phyloP scores from a whole-genome alignment of 2,113 vertebrate genomes.

The Fulmarus glacialis region DNA sequence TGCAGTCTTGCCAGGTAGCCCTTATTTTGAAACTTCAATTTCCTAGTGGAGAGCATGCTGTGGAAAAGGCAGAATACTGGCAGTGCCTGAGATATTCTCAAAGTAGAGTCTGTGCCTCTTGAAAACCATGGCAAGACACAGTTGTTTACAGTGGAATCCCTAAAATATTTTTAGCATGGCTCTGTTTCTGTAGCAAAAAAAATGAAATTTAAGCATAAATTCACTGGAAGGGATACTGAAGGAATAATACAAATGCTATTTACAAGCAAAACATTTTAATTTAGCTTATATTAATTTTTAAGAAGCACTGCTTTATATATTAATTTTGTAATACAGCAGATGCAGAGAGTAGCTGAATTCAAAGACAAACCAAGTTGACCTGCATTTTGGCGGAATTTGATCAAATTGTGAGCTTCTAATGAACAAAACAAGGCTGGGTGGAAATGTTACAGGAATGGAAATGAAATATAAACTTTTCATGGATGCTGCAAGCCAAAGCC shows the following conservation, averaged over 20 bases:
- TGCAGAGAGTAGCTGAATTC: neutral
- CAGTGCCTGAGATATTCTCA: neutral
- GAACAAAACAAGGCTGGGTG: neutral
- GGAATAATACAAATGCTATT: neutral
- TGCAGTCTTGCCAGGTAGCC: neutral
- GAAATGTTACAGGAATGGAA: neutral
- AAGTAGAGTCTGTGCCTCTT: neutral
- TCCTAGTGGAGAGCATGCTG: neutral
- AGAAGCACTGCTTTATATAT: neutral
- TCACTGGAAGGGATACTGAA: neutral
- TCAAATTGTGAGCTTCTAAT: neutral
- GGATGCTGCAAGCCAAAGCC: neutral
- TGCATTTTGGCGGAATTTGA: neutral
- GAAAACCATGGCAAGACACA: neutral
- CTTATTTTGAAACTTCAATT: neutral
- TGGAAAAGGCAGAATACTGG: neutral
- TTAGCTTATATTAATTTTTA: neutral
- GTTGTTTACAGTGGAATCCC: neutral
- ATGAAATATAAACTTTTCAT: neutral
- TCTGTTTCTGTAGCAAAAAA: neutral
- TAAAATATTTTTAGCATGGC: neutral
- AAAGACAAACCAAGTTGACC: neutral
- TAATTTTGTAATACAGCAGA: neutral
- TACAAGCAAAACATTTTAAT: neutral
- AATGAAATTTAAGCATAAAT: neutral